These are phyloP conservation scores for Nothocercus julius DNA, from an alignment of 2,113 vertebrate species.

Conservation along the genomic window DNA sequence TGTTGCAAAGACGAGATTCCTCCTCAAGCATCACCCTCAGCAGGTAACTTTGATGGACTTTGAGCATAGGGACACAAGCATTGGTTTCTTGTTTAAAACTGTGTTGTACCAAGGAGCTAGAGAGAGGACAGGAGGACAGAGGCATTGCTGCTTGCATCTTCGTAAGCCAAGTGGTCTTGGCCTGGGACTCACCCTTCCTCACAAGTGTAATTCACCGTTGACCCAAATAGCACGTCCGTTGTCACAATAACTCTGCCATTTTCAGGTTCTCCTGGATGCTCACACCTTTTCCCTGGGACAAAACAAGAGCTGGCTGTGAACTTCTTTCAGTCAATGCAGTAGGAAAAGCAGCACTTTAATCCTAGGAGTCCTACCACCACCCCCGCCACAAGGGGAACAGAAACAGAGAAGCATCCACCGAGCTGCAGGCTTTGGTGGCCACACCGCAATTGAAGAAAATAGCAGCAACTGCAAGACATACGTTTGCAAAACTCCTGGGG, in stretches of 20 bases:
- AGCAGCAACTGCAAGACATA: neutral
- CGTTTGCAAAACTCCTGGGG: slow-evolving; percentile 46
- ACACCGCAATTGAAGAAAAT: neutral
- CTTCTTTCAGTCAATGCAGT: neutral
- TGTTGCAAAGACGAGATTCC: neutral
- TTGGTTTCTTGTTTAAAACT: neutral
- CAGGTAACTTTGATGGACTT: neutral
- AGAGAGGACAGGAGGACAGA: neutral
- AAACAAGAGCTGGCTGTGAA: neutral
- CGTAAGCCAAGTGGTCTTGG: neutral
- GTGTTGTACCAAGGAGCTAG: neutral
- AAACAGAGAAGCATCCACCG: neutral
- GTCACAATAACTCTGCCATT: slow-evolving; percentile 20
- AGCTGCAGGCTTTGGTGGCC: neutral
- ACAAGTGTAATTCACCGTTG: slow-evolving; percentile 47
- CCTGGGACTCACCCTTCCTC: slow-evolving; percentile 56
- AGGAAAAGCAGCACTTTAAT: neutral
- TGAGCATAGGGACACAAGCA: neutral
- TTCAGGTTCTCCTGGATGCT: slow-evolving; percentile 23
- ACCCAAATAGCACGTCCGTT: slow-evolving; percentile 2
- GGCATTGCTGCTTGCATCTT: neutral
- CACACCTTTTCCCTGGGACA: slow-evolving; percentile 54
- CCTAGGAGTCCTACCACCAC: neutral
- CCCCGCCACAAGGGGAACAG: rapidly evolving
- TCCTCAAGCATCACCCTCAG: neutral